Evolutionary conservation across 2,797 vertebrate genomes (phyloP).

Genomic region (Bryconaethiops microstoma): DNA sequence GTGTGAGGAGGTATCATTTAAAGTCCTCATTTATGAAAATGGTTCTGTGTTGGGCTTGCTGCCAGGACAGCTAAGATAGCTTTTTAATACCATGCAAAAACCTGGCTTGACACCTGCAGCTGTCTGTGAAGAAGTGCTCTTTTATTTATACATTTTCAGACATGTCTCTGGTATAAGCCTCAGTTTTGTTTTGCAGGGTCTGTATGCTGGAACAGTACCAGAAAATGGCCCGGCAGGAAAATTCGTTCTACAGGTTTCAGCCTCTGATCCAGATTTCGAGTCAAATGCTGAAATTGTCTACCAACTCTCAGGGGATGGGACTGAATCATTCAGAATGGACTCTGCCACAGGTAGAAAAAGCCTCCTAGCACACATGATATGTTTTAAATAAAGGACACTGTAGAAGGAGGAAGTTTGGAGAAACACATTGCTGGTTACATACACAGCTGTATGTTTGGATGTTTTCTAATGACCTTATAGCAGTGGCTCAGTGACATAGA

Average conservation of each 20-base stretch:
- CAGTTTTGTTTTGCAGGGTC: constrained; percentile 64
- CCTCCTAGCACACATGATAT: neutral
- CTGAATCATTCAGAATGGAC: constrained; percentile 81
- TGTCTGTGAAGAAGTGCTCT: neutral
- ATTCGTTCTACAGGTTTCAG: constrained; percentile 79
- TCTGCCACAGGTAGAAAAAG: constrained; percentile 78
- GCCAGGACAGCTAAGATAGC: constrained; percentile 13
- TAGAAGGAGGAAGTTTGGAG: neutral
- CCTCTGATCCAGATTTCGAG: constrained; percentile 83
- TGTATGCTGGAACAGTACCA: constrained; percentile 76
- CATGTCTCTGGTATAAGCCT: constrained; percentile 62
- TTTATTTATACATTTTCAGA: neutral
- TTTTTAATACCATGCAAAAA: neutral
- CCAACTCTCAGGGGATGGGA: constrained; percentile 75
- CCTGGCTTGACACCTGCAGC: neutral
- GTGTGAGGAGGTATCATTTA: constrained; percentile 80
- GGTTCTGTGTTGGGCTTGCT: neutral
- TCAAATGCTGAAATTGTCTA: constrained; percentile 85
- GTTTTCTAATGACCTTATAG: neutral
- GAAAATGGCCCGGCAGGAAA: constrained; percentile 80
- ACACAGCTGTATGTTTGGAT: neutral
- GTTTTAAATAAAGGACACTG: neutral
- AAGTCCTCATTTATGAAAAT: constrained; percentile 6
- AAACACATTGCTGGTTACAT: neutral
- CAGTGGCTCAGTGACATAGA: neutral